Evolutionary conservation across 2,888 invertebrate genomes (phyloP).

Genomic region (Cybosia mesomella): DNA sequence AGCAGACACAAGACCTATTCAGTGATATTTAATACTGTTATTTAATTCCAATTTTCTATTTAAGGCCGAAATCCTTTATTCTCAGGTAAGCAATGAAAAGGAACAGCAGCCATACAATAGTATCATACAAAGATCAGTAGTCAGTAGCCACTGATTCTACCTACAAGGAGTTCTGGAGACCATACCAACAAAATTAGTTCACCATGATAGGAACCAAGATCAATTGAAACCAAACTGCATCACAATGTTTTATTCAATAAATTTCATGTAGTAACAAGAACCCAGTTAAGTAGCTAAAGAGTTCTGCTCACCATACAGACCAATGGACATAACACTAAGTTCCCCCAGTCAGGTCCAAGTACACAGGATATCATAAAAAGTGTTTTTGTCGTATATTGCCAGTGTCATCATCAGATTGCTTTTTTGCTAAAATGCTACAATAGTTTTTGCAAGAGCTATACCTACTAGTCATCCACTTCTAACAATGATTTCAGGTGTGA

Average conservation of each 20-base stretch:
- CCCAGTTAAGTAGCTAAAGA: neutral
- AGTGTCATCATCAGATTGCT: neutral
- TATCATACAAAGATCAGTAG: neutral
- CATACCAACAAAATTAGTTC: no score
- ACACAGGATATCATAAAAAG: neutral
- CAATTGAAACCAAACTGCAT: no score
- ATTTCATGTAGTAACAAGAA: neutral
- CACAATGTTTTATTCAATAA: no score
- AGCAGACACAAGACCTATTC: neutral
- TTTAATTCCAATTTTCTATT: neutral
- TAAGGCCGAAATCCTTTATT: slow-evolving; percentile 5
- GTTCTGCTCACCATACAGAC: neutral
- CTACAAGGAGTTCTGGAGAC: no score
- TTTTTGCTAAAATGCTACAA: neutral
- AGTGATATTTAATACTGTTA: neutral
- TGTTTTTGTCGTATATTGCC: neutral
- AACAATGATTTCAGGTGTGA: neutral
- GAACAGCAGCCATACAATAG: neutral
- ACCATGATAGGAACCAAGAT: no score
- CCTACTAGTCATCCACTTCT: neutral
- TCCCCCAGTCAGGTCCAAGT: neutral
- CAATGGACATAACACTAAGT: neutral
- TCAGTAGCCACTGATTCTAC: no score
- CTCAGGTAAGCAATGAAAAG: neutral
- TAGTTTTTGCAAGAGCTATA: neutral